Evolutionary conservation across 2,888 invertebrate species (phyloP), one percentile per base, ranked within the genome.

Genomic region (Archaeoteleia sp.): DNA sequence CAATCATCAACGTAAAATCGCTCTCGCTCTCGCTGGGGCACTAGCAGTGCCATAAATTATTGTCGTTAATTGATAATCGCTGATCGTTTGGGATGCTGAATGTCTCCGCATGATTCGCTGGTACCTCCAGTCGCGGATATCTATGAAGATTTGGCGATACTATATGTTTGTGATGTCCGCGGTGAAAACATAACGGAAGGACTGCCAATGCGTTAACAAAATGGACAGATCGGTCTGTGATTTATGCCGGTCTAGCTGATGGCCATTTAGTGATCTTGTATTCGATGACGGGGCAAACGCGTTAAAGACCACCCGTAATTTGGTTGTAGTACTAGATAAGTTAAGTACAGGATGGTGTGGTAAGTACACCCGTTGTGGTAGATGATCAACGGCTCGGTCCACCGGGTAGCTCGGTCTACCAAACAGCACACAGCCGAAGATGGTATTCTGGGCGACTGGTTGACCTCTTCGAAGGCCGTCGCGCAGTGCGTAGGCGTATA

Each of bases 261-360:
- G 20, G 6, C 61, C 61, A 30, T 70, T 67, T 1, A 70, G 10
- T 1, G 67, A 58, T 7, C 5, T 14, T 0, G 49, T 32, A 10
- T 30, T 43, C 0, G 42, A n/a, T 0, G 61, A 45, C 1, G 37
- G 9, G 1, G 53, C 23, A 4, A 63, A 70, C 1, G 62, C 67
- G 17, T 70, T 55, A 17, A 62, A 69, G 0, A 61, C 67, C 1
- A 71, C 70, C 1, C 61, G n/a, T 1, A 65, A 10, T 35, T 65
- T 67, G 1, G 54, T 65, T 0, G 67, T 57, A 14, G 34, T 51
- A 15, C 54, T 54, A 12, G 17, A 12, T 1, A n/a, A n/a, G n/a
- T 48, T 51, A 2, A 63, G 4, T 0, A 58, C 48, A 0, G 67
- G 37, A 6, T 53, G 48, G n/a, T 68, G 62, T 0, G 63, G 32